Evolutionary conservation across 2,888 invertebrate species (phyloP).

Genomic region (Pediacus dermestoides): DNA sequence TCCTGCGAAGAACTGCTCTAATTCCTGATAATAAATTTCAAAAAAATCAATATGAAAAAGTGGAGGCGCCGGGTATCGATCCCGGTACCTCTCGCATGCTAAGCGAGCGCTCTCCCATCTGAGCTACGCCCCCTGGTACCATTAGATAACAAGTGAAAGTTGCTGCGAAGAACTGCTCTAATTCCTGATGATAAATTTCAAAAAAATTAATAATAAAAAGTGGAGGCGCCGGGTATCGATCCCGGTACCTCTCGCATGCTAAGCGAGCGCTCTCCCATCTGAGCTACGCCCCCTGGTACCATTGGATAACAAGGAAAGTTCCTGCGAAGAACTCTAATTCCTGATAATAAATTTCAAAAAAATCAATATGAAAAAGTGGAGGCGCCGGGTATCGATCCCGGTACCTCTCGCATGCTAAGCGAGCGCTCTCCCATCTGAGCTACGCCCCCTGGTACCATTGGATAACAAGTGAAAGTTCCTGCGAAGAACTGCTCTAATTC

Average conservation of each 20-base stretch:
- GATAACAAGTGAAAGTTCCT: background rate
- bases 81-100: constrained; percentile 58
- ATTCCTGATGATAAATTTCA: background rate
- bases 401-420: constrained; percentile 58
- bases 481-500: background rate
- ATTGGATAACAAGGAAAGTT: background rate
- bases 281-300: constrained; percentile 49
- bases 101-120: constrained; percentile 58
- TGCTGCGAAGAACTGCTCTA: background rate
- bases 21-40: background rate
- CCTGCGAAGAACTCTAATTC: no score
- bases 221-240: constrained; percentile 52
- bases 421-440: constrained; percentile 58
- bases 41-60: constrained; percentile 4
- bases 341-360: background rate
- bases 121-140: constrained; percentile 49
- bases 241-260: constrained; percentile 58
- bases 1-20: background rate
- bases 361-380: constrained; percentile 31
- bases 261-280: constrained; percentile 58
- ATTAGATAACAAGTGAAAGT: background rate
- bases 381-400: constrained; percentile 54
- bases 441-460: constrained; percentile 41
- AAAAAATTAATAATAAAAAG: constrained; percentile 4
- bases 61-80: constrained; percentile 52